phyloP scores from a whole-genome alignment of 2,888 invertebrate species.

The Stegophylla sp. region DNA sequence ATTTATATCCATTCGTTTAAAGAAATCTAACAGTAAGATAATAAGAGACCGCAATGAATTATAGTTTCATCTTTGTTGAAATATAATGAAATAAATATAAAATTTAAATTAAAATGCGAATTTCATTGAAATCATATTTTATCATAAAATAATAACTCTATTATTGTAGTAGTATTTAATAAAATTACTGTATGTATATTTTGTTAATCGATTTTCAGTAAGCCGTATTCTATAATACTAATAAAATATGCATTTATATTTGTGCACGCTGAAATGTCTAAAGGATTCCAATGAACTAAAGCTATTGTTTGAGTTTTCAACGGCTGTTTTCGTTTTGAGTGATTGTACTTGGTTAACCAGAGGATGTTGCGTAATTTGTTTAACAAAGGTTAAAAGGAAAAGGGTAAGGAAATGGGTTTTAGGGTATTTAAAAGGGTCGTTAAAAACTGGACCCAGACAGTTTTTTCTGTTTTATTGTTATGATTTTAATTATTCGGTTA shows the following conservation, averaged over 20 bases:
- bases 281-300: constrained; percentile 12
- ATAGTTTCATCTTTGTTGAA: neutral
- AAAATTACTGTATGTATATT: neutral
- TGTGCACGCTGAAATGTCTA: neutral
- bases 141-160: neutral
- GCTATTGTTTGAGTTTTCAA: constrained; percentile 18
- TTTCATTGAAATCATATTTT: neutral
- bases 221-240: neutral
- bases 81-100: too few relatives aligned
- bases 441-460: constrained; percentile 48
- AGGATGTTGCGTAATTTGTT: constrained; percentile 27
- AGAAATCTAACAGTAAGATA: neutral
- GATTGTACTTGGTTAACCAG: constrained; percentile 48
- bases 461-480: constrained; percentile 42
- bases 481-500: constrained; percentile 53
- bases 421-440: constrained; percentile 52
- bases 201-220: neutral
- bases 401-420: constrained; percentile 38
- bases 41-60: neutral
- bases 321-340: constrained; percentile 26
- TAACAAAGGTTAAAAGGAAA: constrained; percentile 39
- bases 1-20: constrained; percentile 9
- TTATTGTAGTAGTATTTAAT: neutral
- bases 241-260: neutral
- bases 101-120: neutral